A percentile compares a stretch with the other conserved stretches of the same genome.
phyloP scores from a whole-genome alignment of 2,888 invertebrate species.

The Pinctada fucata region DNA sequence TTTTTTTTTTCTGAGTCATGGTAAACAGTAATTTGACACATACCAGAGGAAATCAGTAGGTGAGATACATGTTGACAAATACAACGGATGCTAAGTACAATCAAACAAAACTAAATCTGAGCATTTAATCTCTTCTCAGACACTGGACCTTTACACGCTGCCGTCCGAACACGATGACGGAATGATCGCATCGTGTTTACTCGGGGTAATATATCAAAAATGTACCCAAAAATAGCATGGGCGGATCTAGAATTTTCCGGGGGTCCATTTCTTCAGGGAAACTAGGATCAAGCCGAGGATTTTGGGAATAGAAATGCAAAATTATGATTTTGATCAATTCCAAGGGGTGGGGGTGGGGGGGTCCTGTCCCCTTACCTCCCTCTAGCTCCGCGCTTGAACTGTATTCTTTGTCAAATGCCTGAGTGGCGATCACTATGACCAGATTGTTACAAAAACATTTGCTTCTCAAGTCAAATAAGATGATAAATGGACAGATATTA shows the following conservation, averaged over 20 bases:
- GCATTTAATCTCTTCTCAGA: neutral
- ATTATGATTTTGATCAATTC: no score
- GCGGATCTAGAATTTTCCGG: slow-evolving; percentile 8
- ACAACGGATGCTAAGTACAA: slow-evolving; percentile 10
- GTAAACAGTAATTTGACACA: neutral
- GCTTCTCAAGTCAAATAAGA: neutral
- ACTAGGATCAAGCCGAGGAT: no score
- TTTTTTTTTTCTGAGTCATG: no score
- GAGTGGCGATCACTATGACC: neutral
- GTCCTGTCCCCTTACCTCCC: no score
- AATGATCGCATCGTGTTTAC: neutral
- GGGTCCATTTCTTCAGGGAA: no score
- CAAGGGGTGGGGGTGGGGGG: no score
- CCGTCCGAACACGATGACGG: slow-evolving; percentile 5
- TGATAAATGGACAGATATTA: slow-evolving; percentile 37
- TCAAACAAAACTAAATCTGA: neutral
- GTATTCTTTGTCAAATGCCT: no score
- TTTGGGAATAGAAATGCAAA: no score
- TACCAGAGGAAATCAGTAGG: neutral
- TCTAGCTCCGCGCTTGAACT: no score
- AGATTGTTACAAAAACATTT: neutral
- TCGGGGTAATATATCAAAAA: neutral
- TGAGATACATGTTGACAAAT: slow-evolving; percentile 4
- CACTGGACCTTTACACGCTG: neutral
- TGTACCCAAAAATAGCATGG: neutral